Conservation (phyloP, 1,140 invertebrate genomes). For the Saxidomus purpurata region DNA sequence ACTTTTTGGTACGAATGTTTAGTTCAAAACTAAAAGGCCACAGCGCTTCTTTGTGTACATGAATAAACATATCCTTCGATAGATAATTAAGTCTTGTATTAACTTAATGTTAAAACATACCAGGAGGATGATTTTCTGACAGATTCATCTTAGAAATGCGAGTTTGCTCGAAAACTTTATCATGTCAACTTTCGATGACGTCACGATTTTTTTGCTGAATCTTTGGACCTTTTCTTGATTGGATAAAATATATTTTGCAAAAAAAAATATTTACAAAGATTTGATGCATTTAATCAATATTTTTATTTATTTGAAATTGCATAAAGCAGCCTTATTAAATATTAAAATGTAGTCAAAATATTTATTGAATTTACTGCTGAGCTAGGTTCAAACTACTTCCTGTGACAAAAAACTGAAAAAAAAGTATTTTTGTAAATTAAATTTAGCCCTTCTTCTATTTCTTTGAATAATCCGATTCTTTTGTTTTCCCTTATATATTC, state of each 20-base stretch:
- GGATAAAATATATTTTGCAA: not conserved
- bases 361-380: not conserved
- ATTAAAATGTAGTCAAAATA: no score
- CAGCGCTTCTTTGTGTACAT: not conserved
- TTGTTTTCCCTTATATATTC: no score
- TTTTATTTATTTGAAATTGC: no score
- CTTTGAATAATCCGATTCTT: no score
- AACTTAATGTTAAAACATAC: constrained; percentile 20
- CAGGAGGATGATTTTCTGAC: constrained; percentile 48
- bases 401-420: constrained; percentile 43
- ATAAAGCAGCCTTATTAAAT: not conserved
- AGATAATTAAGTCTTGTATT: no score
- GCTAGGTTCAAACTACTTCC: not conserved
- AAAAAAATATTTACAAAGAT: no score
- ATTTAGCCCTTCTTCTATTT: no score
- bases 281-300: no score
- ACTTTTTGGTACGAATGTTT: not conserved
- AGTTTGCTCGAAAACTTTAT: not conserved
- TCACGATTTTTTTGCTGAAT: not conserved
- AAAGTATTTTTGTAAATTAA: no score
- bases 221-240: constrained; percentile 18
- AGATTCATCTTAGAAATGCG: not conserved
- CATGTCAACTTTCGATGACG: constrained; percentile 10
- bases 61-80: no score
- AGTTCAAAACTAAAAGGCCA: not conserved